Evolutionary conservation across 2,888 invertebrate species (phyloP).

Genomic region (Chymomyza procnemis): DNA sequence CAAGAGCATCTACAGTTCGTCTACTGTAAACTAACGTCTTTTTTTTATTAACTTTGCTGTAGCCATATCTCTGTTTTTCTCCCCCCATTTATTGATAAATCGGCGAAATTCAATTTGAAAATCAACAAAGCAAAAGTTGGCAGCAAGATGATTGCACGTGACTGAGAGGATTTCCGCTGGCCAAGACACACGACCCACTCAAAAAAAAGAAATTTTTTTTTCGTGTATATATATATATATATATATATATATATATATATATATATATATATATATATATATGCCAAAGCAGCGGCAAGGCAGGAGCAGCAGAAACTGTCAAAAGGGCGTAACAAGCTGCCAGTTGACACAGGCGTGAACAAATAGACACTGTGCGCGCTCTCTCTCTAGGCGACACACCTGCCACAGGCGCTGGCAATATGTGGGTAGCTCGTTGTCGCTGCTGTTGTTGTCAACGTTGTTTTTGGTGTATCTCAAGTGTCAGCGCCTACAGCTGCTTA

Average conservation of each 20-base stretch:
- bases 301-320: slow-evolving; percentile 38
- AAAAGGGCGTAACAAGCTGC: slow-evolving; percentile 61
- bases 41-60: not conserved
- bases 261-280: no score
- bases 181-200: slow-evolving; percentile 27
- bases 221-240: no score
- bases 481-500: slow-evolving; percentile 67
- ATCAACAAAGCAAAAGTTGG: slow-evolving; percentile 19
- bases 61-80: not conserved
- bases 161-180: slow-evolving; percentile 34
- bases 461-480: slow-evolving; percentile 55
- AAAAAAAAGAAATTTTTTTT: not conserved
- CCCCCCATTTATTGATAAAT: slow-evolving; percentile 31
- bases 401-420: slow-evolving; percentile 48
- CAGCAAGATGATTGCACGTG: slow-evolving; percentile 16
- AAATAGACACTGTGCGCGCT: slow-evolving; percentile 19
- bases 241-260: no score
- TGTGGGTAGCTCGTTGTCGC: slow-evolving; percentile 45
- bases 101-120: slow-evolving; percentile 62
- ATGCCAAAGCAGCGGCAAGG: slow-evolving; percentile 41
- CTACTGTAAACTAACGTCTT: not conserved
- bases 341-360: slow-evolving; percentile 46
- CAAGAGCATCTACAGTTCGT: not conserved
- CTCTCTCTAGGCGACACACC: slow-evolving; percentile 41
- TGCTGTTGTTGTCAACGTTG: slow-evolving; percentile 29